Conservation (phyloP, 2,888 invertebrate genomes). For the Trichogramma dendrolimi region DNA sequence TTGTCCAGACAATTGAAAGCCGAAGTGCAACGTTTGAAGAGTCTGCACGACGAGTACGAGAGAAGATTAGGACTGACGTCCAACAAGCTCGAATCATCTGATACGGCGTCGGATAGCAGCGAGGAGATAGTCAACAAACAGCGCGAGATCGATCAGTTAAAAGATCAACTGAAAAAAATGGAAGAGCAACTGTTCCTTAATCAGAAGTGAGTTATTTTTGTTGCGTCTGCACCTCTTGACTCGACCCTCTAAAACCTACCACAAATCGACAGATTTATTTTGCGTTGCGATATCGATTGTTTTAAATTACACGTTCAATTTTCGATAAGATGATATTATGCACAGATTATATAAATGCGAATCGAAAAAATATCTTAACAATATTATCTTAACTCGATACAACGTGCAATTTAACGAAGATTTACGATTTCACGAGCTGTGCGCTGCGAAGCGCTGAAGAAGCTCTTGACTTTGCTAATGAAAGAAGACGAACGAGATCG, state of each 20-base stretch:
- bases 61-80: constrained; percentile 44
- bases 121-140: constrained; percentile 49
- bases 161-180: constrained; percentile 58
- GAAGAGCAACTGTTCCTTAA: constrained; percentile 60
- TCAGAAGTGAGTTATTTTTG: constrained; percentile 51
- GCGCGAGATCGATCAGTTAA: constrained; percentile 59
- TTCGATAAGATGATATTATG: no score
- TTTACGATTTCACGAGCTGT: no score
- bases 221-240: no score
- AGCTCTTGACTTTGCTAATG: background rate
- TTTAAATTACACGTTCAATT: no score
- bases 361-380: no score
- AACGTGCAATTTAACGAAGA: no score
- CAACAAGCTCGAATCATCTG: constrained; percentile 38
- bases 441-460: background rate
- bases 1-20: constrained; percentile 58
- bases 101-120: constrained; percentile 28
- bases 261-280: no score
- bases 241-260: no score
- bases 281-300: no score
- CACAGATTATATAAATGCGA: no score
- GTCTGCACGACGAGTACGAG: constrained; percentile 60
- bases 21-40: constrained; percentile 65
- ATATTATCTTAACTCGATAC: no score
- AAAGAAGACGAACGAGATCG: no score